Evolutionary conservation across 2,113 vertebrate species (phyloP).

Genomic region (Oryzias melastigma): DNA sequence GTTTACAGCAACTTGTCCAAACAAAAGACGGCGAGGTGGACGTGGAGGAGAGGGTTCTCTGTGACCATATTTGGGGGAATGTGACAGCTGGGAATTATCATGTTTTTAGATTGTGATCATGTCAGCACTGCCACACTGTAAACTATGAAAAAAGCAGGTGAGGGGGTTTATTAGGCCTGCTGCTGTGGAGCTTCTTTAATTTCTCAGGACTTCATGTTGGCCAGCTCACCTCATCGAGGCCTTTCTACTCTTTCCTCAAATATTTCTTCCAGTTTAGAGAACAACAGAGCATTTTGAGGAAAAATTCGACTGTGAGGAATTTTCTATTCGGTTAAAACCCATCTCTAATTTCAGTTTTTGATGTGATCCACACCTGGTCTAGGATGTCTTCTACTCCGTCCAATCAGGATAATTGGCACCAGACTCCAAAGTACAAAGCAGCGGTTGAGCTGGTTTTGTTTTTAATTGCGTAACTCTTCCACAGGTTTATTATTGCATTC

Average conservation of each 20-base stretch:
- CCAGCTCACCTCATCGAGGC: constrained; percentile 9
- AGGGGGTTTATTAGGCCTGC: constrained; percentile 13
- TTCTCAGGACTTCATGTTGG: constrained; percentile 1
- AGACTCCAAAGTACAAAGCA: constrained; percentile 52
- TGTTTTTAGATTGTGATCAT: constrained; percentile 15
- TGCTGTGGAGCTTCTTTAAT: constrained; percentile 28
- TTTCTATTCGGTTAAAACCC: constrained; percentile 28
- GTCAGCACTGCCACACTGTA: constrained; percentile 5
- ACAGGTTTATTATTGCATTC: constrained; percentile 40
- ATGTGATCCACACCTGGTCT: constrained; percentile 56
- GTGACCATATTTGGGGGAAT: constrained; percentile 56
- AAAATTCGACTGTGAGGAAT: constrained; percentile 18
- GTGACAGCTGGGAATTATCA: constrained; percentile 56
- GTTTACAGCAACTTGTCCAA: constrained; percentile 71
- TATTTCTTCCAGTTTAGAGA: constrained; percentile 11
- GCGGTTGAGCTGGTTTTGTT: background rate
- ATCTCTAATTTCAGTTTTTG: constrained; percentile 54
- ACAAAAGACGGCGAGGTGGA: constrained; percentile 61
- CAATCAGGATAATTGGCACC: constrained; percentile 69
- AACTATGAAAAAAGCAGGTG: background rate
- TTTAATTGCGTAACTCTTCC: background rate
- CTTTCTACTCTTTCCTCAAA: background rate
- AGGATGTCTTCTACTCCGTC: constrained; percentile 33
- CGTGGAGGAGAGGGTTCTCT: constrained; percentile 31
- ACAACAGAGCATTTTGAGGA: constrained; percentile 14